Evolutionary conservation across 2,888 invertebrate species (phyloP), one percentile per base, ranked within the genome.

Genomic region (Teleiodes luculella): DNA sequence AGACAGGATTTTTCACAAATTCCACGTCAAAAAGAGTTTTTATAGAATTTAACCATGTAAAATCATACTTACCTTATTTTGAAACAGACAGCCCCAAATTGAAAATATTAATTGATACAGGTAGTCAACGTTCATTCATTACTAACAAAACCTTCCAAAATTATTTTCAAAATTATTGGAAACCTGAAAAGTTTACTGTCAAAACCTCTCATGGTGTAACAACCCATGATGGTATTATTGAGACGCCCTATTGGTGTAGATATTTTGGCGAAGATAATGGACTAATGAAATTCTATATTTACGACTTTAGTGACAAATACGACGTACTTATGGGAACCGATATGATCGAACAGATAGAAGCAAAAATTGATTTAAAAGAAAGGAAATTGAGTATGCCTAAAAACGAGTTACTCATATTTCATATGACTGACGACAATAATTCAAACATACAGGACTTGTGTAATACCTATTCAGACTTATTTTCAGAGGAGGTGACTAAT

Each of bases 51-150:
- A 37, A 37, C 6, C 37, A 37, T 37, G 37, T 37, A 30, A 48
- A 48, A 33, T 48, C 48, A 18, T 48, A 33, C 18, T 14, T 48
- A 6, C 55, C 57, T 2, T 59, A 59, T 54, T 59, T 59, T 37
- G 55, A 57, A 41, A 59, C 48, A 16, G 33, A 41, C 24, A 49
- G 52, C 31, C 60, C 54, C 8, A 49, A 53, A 28, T 53, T 57
- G 51, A 59, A 57, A 55, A 56, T 52, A 11, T 49, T 56, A 46
- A 56, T 57, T 16, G 57, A 61, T 14, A 57, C 58, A 28, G 61
- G 58, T 14, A 57, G 57, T 52, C 59, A 59, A 43, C 28, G 55
- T n/a, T 61, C 58, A 1, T 61, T 61, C 43, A 58, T 61, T 4
- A 58, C 53, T 3, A 37, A 10, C 1, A 43, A 51, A 20, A 55